Percentiles rank a stretch among this genome's conserved stretches.
Evolutionary conservation across 1,140 invertebrate species (phyloP).

Genomic region (Drosophila nannoptera): DNA sequence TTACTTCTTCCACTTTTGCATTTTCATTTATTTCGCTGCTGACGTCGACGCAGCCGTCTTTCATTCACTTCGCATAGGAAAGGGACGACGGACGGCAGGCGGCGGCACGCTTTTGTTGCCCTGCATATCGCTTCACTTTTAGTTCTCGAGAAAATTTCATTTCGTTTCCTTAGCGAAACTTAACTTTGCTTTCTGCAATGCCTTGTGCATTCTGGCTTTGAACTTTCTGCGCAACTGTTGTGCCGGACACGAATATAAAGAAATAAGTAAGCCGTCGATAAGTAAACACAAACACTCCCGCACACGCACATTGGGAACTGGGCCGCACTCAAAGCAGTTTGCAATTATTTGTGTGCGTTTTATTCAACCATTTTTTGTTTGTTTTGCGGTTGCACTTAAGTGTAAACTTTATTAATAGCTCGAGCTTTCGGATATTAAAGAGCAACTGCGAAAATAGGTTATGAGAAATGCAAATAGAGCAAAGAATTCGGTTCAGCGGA

Average conservation of each 20-base stretch:
- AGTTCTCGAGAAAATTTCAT: conserved; percentile 32
- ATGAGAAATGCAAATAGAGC: neutral
- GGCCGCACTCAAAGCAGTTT: conserved; percentile 18
- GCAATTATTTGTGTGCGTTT: conserved; percentile 35
- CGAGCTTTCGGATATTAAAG: neutral
- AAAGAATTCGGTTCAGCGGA: neutral
- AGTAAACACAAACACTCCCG: conserved; percentile 7
- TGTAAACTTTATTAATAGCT: conserved; percentile 30
- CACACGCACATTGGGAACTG: conserved; percentile 1
- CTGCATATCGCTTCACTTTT: conserved; percentile 32
- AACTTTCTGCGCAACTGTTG: conserved; percentile 32
- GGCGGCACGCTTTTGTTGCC: conserved; percentile 6
- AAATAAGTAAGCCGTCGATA: conserved; percentile 39
- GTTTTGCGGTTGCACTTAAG: conserved; percentile 26
- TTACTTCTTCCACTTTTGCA: conserved; percentile 33
- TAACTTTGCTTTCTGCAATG: conserved; percentile 18
- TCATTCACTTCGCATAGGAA: conserved; percentile 12
- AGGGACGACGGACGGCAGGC: neutral
- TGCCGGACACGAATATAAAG: conserved; percentile 40
- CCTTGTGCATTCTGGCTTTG: conserved; percentile 26
- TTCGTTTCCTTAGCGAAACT: conserved; percentile 34
- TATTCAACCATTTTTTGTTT: conserved; percentile 12
- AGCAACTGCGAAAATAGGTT: conserved; percentile 5
- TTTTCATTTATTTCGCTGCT: conserved; percentile 38
- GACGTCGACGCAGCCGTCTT: conserved; percentile 17